Base-by-base conservation (phyloP, 1,140 invertebrate species). In the Drosophila leontia region DNA sequence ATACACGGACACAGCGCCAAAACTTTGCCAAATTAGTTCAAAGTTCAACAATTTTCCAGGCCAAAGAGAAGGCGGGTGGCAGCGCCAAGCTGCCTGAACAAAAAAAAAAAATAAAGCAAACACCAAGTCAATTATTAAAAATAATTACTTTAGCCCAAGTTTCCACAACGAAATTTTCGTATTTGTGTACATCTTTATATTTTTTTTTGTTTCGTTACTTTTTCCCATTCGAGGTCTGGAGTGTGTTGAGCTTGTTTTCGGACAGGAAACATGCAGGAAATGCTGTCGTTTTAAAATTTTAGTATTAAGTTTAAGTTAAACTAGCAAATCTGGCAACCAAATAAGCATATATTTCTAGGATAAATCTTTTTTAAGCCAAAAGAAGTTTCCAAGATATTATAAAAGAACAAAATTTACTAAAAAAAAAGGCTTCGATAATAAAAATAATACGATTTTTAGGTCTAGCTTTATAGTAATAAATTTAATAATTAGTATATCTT, bases 1-100 rank as follows among this genome's bases (percentile, higher is more conserved):
- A 74, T 42, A 74, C 45, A 74, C 68, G 50, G 42, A 62, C 65
- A 45, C 55, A 56, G 58, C 48, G 51, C 41, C 70, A 35, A 78
- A 88, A 84, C 65, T 88, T 88, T 90, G 64, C 78, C 78, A 88
- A 88, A 88, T 88, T 90, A 90, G 84, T 90, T 90, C 85, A 88
- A 90, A 88, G 84, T 88, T 88, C 78, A 90, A 75, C 74, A 68
- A 78, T 77, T 72, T 72, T 60, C 51, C 68, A 37, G 61, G 64
- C 48, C 80, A 70, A 71, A 41, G 57, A 44, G 50, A 50, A 37
- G 23, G 19, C 11, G 63, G 29, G 39, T 17, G 37, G 47, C 50
- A 56, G 17, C 47, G 71, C 12, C 55, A 57, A 32, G 35, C 56
- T 37, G 42, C 29, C 41, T 13, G 34, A 29, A 32, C 34, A 76